A percentile compares a stretch with the other conserved stretches of the same genome.
These are phyloP conservation scores for Lepisosteus oculatus DNA, from an alignment of 2,113 vertebrate genomes.

Conservation along the genomic window DNA sequence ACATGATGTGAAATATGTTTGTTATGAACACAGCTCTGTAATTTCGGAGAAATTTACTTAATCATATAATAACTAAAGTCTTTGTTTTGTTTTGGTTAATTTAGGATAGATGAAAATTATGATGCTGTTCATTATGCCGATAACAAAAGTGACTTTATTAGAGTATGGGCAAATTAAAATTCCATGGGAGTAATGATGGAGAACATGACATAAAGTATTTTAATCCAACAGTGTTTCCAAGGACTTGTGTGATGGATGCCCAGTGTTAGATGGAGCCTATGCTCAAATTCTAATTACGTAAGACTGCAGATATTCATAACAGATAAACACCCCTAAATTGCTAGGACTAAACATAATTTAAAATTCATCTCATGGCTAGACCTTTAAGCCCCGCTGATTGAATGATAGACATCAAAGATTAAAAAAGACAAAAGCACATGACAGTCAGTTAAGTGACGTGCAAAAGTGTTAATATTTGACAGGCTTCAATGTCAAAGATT, in stretches of 20 bases:
- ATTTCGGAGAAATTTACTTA: slow-evolving; percentile 36
- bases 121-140: slow-evolving; percentile 24
- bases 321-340: slow-evolving; percentile 23
- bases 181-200: slow-evolving; percentile 18
- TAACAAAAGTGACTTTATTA: slow-evolving; percentile 26
- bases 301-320: slow-evolving; percentile 16
- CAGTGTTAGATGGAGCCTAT: slow-evolving; percentile 20
- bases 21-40: slow-evolving; percentile 33
- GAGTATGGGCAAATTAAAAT: slow-evolving; percentile 24
- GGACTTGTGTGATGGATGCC: slow-evolving; percentile 23
- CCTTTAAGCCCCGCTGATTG: slow-evolving; percentile 45
- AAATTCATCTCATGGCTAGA: slow-evolving; percentile 34
- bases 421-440: slow-evolving; percentile 59
- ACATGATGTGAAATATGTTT: slow-evolving; percentile 37
- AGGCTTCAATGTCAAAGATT: slow-evolving; percentile 84
- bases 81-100: slow-evolving; percentile 27
- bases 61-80: slow-evolving; percentile 20
- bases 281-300: slow-evolving; percentile 23
- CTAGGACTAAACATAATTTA: slow-evolving; percentile 41
- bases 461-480: slow-evolving; percentile 77
- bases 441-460: slow-evolving; percentile 56
- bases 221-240: slow-evolving; percentile 25
- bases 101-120: slow-evolving; percentile 18
- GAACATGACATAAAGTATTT: slow-evolving; percentile 25
- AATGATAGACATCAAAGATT: slow-evolving; percentile 59